Base-by-base conservation (phyloP, 2,113 vertebrate species). In the Gnathonemus longibarbis region DNA sequence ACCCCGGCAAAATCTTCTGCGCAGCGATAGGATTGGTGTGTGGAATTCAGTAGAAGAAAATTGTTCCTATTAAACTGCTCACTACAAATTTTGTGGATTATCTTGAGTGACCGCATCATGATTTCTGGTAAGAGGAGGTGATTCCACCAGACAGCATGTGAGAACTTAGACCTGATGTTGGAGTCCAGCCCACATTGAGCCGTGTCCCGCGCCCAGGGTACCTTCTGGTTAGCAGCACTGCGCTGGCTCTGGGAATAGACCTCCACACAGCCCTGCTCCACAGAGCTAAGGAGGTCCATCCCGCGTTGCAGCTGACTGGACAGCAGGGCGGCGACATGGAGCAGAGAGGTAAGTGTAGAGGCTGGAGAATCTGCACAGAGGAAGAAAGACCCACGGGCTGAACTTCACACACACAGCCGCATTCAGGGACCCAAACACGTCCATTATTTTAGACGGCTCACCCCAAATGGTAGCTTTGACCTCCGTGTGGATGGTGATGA, bases 251-350 rank as follows among this genome's bases (percentile, higher is more conserved):
- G 84, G 2, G 96, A 95, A 91, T 98, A 99, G 0, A 96, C 96
- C 91, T 98, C 96, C 91, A 94, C 94, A 91, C 98, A 99, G 35
- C 97, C 97, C 85, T 96, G 97, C 91, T 95, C 95, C 93, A 99
- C 96, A 77, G 98, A 96, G 42, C 95, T 97, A 27, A 95, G 95
- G 90, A 99, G 93, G 90, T 96, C 96, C 89, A 97, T 91, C 1
- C 98, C 98, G 92, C 97, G 95, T 89, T 97, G 96, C n/a, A 98
- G 94, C 92, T 98, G 97, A 89, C 97, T 95, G 86, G 96, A 97
- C 92, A 97, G 95, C 91, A 98, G 93, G 7, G 92, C 84, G 31
- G 97, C 96, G 88, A 97, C 95, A 21, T 97, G 97, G 90, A 98
- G 96, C 84, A 99, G 94, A 86, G 96, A 95, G 17, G 97, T 96